These are phyloP conservation scores for Botia almorhae DNA, from an alignment of 2,797 vertebrate species.

Conservation along the genomic window DNA sequence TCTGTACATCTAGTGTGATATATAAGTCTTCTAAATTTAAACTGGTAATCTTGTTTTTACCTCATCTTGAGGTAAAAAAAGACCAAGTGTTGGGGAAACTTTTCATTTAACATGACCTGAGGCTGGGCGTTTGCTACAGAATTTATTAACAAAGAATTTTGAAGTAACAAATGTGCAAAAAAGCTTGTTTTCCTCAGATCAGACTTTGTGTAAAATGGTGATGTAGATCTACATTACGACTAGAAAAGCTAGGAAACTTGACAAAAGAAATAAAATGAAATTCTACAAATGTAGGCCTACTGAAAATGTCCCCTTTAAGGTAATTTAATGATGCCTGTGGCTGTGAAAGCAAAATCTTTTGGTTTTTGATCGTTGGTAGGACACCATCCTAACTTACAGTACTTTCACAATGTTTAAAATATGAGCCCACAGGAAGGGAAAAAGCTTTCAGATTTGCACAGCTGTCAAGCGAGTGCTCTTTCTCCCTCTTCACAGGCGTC, in stretches of 20 bases:
- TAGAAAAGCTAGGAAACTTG: not conserved
- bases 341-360: not conserved
- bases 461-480: conserved; percentile 47
- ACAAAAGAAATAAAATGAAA: not conserved
- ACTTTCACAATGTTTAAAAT: conserved; percentile 50
- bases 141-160: not conserved
- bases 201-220: too few relatives aligned
- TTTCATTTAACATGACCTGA: too few relatives aligned
- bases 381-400: conserved; percentile 14
- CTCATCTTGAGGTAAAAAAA: not conserved
- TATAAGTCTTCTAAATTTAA: not conserved
- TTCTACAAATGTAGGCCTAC: not conserved
- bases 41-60: not conserved
- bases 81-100: too few relatives aligned
- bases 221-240: too few relatives aligned
- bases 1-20: not conserved
- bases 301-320: not conserved
- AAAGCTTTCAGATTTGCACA: conserved; percentile 48
- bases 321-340: not conserved
- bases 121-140: too few relatives aligned
- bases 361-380: conserved; percentile 10
- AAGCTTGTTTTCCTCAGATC: not conserved
- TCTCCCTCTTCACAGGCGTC: conserved; percentile 27
- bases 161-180: too few relatives aligned
- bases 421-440: conserved; percentile 52